phyloP scores from a whole-genome alignment of 2,113 vertebrate genomes.

The Chamaea fasciata region DNA sequence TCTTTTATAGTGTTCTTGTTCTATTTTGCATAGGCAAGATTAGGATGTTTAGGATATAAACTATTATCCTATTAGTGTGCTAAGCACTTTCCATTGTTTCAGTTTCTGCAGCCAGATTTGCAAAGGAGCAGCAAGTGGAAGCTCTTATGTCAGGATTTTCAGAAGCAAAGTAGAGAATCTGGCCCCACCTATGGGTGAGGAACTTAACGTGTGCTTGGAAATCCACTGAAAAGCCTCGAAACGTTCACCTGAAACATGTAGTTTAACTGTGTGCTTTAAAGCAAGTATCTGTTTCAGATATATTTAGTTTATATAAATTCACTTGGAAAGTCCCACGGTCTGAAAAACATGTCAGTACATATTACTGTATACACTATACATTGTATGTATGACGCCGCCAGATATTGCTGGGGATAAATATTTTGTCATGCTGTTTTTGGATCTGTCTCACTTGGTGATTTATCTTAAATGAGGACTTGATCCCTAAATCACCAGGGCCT shows the following conservation, averaged over 20 bases:
- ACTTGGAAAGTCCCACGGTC: background rate
- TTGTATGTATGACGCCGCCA: background rate
- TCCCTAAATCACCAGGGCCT: background rate
- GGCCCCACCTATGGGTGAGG: slow-evolving; percentile 37
- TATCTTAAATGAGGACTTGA: background rate
- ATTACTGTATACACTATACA: too few relatives aligned
- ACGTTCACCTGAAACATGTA: background rate
- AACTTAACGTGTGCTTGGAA: background rate
- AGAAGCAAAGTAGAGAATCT: slow-evolving; percentile 10
- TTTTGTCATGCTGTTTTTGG: background rate
- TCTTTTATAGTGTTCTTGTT: background rate
- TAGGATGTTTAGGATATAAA: background rate
- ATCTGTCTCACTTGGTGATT: background rate
- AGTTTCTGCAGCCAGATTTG: background rate
- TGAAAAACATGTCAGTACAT: background rate
- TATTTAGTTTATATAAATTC: background rate
- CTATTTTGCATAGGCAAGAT: background rate
- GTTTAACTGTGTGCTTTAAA: background rate
- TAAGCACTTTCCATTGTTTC: slow-evolving; percentile 5
- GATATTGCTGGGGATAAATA: background rate
- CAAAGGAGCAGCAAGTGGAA: background rate
- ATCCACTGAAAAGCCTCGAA: background rate
- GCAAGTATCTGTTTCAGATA: background rate
- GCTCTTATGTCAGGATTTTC: background rate
- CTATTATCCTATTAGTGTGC: background rate